Evolutionary conservation across 2,888 invertebrate species (phyloP), one percentile per base, ranked within the genome.

Genomic region (Leucozona laternaria): DNA sequence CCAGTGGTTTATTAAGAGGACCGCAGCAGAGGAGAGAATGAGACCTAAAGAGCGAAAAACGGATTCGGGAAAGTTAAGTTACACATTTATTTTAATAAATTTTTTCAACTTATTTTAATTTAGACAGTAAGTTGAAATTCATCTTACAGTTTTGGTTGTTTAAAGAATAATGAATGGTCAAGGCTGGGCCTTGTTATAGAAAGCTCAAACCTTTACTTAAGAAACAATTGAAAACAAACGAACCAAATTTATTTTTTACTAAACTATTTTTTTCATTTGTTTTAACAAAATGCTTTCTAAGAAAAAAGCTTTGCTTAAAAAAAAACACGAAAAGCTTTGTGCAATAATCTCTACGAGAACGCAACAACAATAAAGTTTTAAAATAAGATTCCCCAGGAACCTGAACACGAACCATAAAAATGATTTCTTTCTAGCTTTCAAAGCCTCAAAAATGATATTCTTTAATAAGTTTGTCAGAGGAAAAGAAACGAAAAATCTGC

Each of bases 1-100:
- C 92, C 92, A 68, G 92, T 92, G 88, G 92, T 92, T 88, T 92
- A 92, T 90, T 92, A 92, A 17, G 60, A 66, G 6, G 11, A 11
- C 13, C 17, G 8, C 11, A 40, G 17, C 55, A 62, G 25, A 72
- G 55, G 73, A 68, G 82, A 78, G 73, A 79, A 48, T 43, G 78
- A 71, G 64, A 84, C 64, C 70, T 55, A 58, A 20, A 62, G 75
- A 60, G 68, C 76, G 83, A 82, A 88, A 88, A 87, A 79, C 50
- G 73, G 73, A 83, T 58, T 31, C 58, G 71, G 25, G 60, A 68
- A 80, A 77, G 81, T 72, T 72, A 85, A 72, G 77, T 79, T 78
- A 68, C 48, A 75, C 57, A 50, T 70, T 78, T 70, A 75, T 78
- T 40, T 81, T 58, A 70, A 55, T 72, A 68, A n/a, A 17, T 53